These are phyloP conservation scores for Ennomos quercinarius DNA, from an alignment of 2,888 invertebrate genomes.

Conservation along the genomic window DNA sequence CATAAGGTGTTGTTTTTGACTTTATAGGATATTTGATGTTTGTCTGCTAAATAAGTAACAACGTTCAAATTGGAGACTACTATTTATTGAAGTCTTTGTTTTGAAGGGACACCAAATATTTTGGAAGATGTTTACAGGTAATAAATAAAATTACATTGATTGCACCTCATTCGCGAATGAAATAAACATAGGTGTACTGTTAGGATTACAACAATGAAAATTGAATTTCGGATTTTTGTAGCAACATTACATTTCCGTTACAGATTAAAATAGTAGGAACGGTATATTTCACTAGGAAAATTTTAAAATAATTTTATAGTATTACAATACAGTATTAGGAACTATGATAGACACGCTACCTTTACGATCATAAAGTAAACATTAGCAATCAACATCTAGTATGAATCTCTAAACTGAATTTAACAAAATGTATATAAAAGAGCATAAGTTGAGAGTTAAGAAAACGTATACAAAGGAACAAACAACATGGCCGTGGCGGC, in stretches of 20 bases:
- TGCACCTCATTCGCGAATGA: conserved; percentile 53
- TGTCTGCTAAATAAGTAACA: no score
- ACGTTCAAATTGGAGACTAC: no score
- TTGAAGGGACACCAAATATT: no score
- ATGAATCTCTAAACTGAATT: conserved; percentile 65
- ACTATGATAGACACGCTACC: conserved; percentile 84
- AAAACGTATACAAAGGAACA: conserved; percentile 70
- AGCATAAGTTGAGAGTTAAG: conserved; percentile 55
- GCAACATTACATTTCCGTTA: conserved; percentile 72
- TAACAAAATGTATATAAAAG: conserved; percentile 67
- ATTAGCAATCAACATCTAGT: conserved; percentile 74
- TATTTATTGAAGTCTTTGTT: no score
- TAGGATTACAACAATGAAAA: conserved; percentile 54
- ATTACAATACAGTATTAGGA: conserved; percentile 84
- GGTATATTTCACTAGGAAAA: conserved; percentile 84
- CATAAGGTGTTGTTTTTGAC: background rate
- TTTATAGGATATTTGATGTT: no score
- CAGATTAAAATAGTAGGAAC: conserved; percentile 83
- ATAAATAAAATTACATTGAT: conserved; percentile 28
- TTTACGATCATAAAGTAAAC: conserved; percentile 78
- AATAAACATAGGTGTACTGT: conserved; percentile 52
- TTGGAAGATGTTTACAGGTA: no score
- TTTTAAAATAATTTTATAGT: conserved; percentile 81
- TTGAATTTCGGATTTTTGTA: conserved; percentile 55
- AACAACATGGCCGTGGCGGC: conserved; percentile 82